These are phyloP conservation scores for Discoglossus pictus DNA, from an alignment of 2,797 vertebrate species.

Conservation along the genomic window DNA sequence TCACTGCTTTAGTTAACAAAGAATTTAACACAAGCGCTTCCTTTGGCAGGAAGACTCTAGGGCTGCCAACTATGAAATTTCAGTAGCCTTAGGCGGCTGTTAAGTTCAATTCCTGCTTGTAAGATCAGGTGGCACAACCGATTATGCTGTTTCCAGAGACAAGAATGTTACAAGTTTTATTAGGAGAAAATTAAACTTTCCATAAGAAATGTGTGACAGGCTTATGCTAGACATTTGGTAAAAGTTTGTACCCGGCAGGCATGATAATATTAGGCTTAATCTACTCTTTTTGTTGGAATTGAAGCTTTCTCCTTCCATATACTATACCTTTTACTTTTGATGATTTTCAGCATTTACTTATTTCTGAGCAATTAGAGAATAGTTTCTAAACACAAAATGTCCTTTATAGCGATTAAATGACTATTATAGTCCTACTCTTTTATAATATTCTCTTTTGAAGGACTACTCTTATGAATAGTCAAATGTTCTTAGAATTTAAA, in stretches of 20 bases:
- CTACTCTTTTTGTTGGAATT: constrained; percentile 16
- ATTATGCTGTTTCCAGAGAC: constrained; percentile 49
- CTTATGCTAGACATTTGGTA: constrained; percentile 41
- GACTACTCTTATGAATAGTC: no score
- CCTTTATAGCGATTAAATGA: no score
- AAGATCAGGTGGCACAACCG: constrained; percentile 49
- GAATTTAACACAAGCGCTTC: constrained; percentile 50
- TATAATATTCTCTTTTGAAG: no score
- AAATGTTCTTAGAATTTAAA: no score
- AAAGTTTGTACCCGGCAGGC: constrained; percentile 32
- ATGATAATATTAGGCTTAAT: constrained; percentile 37
- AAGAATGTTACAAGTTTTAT: constrained; percentile 51
- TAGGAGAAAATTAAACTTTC: constrained; percentile 49
- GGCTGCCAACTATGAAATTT: constrained; percentile 49
- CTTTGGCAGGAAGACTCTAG: constrained; percentile 49
- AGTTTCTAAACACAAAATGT: no score
- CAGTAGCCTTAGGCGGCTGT: constrained; percentile 49
- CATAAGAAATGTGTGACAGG: constrained; percentile 42
- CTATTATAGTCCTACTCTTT: no score
- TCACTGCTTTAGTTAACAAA: constrained; percentile 50
- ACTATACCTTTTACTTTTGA: no score
- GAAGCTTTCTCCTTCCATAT: neutral
- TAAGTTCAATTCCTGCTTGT: constrained; percentile 52
- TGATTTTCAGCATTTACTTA: no score
- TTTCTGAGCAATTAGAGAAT: no score